Conservation (phyloP, 2,888 invertebrate species). For the Parnassius apollo region DNA sequence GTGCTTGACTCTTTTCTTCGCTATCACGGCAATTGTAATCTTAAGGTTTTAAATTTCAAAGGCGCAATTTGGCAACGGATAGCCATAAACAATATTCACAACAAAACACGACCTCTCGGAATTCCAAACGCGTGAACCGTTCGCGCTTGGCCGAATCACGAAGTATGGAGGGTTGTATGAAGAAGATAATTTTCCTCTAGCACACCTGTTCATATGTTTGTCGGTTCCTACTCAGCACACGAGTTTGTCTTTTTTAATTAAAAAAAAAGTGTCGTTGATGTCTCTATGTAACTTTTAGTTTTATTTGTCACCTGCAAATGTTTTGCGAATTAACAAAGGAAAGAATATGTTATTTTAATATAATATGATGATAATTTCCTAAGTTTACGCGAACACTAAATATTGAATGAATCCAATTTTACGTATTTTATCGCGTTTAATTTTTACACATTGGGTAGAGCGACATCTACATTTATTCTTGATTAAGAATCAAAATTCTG, state of each 20-base stretch:
- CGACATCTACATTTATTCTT: no score
- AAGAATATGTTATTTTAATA: no score
- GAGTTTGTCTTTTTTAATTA: conserved; percentile 14
- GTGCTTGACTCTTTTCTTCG: no score
- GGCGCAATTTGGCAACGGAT: no score
- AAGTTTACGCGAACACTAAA: no score
- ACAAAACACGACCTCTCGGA: neutral
- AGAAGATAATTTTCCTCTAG: neutral
- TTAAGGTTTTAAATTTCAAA: no score
- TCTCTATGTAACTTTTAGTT: conserved; percentile 3
- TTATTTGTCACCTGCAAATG: neutral
- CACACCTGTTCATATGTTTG: conserved; percentile 9
- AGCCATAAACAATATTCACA: neutral
- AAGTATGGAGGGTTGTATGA: neutral
- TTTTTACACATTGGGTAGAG: no score
- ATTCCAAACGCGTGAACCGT: neutral
- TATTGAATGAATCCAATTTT: no score
- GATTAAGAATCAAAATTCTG: no score
- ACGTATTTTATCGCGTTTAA: no score
- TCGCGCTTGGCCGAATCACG: neutral
- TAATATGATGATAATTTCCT: no score
- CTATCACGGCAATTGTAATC: no score
- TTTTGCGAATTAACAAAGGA: neutral
- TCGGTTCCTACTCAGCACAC: neutral
- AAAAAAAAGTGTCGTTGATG: conserved; percentile 11